These are phyloP conservation scores for Dugesia japonica DNA, from an alignment of 2,888 invertebrate species.

Conservation along the genomic window DNA sequence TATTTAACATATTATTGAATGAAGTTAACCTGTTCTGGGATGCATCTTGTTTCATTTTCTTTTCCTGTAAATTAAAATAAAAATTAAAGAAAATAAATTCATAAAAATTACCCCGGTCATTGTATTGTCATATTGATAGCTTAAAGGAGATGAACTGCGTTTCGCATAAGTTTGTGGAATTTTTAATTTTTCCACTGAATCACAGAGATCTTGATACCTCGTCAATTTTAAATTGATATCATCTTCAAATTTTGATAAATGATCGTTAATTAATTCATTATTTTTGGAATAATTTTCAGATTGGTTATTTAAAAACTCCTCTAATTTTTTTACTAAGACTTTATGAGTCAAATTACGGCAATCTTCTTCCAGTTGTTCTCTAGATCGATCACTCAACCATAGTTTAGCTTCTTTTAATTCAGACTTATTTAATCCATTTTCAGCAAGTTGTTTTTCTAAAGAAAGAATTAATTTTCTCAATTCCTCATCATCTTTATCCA, in stretches of 20 bases:
- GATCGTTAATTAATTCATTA: not conserved
- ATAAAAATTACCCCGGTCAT: too few relatives aligned
- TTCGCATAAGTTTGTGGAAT: not conserved
- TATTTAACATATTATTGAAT: too few relatives aligned
- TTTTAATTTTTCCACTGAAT: not conserved
- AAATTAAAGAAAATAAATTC: not conserved
- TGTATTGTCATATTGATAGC: too few relatives aligned
- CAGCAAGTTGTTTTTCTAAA: not conserved
- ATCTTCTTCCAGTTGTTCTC: not conserved
- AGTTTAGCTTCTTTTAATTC: not conserved
- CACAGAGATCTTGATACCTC: not conserved
- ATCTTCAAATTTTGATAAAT: not conserved
- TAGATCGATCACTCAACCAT: not conserved
- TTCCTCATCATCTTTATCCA: not conserved
- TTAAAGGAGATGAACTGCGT: not conserved
- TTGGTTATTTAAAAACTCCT: not conserved
- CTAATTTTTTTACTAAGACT: not conserved
- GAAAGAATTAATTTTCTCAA: not conserved
- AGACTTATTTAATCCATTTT: not conserved
- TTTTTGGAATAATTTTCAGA: not conserved
- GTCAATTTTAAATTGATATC: not conserved
- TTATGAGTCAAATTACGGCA: not conserved
- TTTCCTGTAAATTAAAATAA: not conserved
- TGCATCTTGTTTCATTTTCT: too few relatives aligned
- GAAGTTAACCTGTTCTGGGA: too few relatives aligned